phyloP scores from a whole-genome alignment of 2,113 vertebrate species.

The Colistium nudipinnis region DNA sequence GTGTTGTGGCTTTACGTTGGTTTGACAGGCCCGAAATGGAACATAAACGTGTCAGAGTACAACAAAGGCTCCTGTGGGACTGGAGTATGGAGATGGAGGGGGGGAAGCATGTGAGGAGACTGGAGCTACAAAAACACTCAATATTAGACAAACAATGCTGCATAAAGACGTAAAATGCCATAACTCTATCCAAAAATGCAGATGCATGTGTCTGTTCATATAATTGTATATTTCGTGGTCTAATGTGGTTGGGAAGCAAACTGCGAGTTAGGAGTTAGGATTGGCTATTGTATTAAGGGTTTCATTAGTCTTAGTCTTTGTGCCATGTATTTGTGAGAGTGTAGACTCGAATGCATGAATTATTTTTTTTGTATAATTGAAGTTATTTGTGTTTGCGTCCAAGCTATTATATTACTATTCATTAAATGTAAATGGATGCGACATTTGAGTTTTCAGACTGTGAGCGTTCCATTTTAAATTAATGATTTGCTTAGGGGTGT shows the following conservation, averaged over 20 bases:
- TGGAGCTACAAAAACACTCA: constrained; percentile 4
- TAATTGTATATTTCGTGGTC: not conserved
- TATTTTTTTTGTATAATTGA: not conserved
- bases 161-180: not conserved
- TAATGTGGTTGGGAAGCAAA: constrained; percentile 7
- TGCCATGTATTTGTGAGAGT: not conserved
- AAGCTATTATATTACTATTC: not conserved
- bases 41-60: constrained; percentile 66
- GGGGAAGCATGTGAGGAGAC: constrained; percentile 43
- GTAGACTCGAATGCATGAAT: not conserved
- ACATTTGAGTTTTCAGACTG: constrained; percentile 18
- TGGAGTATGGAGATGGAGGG: constrained; percentile 59
- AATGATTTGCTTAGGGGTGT: constrained; percentile 33
- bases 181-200: too few relatives aligned
- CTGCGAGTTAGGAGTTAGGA: not conserved
- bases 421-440: constrained; percentile 20
- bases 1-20: constrained; percentile 35
- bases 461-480: not conserved
- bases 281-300: not conserved
- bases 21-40: constrained; percentile 56
- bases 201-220: not conserved
- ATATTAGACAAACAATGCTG: constrained; percentile 14
- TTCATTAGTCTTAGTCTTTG: not conserved
- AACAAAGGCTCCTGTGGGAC: constrained; percentile 69
- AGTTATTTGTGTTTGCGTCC: not conserved